These are phyloP conservation scores for Etheostoma perlongum DNA, from an alignment of 2,797 vertebrate genomes.

Conservation along the genomic window DNA sequence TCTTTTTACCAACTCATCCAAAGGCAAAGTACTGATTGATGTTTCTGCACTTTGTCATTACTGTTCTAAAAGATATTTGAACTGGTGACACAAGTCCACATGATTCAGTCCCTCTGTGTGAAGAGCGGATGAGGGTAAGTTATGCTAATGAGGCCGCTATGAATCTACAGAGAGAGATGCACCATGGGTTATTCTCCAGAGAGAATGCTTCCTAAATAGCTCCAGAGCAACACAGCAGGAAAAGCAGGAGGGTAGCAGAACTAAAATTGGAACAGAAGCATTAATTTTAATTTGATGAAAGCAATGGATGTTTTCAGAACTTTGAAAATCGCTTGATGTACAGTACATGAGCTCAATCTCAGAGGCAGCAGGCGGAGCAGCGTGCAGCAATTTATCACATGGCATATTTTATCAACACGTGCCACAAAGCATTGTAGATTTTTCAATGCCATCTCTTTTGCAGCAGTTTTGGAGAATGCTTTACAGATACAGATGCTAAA, in stretches of 20 bases:
- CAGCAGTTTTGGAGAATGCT: constrained; percentile 2
- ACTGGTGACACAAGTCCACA: constrained; percentile 48
- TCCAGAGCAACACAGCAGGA: constrained; percentile 62
- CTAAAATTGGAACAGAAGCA: constrained; percentile 66
- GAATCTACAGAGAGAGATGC: constrained; percentile 62
- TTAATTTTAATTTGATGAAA: constrained; percentile 78
- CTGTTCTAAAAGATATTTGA: constrained; percentile 43
- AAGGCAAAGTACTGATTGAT: constrained; percentile 40
- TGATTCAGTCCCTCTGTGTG: constrained; percentile 26
- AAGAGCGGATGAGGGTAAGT: constrained; percentile 21
- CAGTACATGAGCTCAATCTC: constrained; percentile 50
- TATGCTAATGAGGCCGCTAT: constrained; percentile 68
- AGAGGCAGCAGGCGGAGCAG: constrained; percentile 47
- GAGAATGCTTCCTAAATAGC: constrained; percentile 71
- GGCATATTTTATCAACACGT: constrained; percentile 51
- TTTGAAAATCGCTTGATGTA: constrained; percentile 60
- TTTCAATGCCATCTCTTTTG: constrained; percentile 5
- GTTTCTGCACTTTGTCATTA: constrained; percentile 37
- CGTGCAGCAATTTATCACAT: constrained; percentile 39
- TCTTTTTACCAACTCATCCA: constrained; percentile 11
- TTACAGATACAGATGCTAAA: background rate
- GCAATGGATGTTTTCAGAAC: constrained; percentile 59
- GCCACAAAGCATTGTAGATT: constrained; percentile 26
- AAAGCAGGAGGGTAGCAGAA: constrained; percentile 25
- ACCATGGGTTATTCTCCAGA: constrained; percentile 63